Conservation (phyloP, 1,140 invertebrate genomes). For the Medauroidea extradentata region DNA sequence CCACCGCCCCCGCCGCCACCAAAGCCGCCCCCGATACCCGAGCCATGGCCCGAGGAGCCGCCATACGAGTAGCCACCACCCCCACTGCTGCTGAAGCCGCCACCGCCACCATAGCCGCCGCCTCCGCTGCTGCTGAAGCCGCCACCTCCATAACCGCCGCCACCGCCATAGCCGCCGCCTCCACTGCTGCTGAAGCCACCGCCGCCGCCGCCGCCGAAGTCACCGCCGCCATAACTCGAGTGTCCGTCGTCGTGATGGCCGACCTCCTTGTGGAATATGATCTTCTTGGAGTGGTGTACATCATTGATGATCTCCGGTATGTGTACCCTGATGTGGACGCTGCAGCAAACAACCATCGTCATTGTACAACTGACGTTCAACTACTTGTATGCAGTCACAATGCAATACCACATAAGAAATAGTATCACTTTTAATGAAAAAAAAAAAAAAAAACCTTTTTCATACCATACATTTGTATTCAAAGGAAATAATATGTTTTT, state of each 20-base stretch:
- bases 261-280: constrained; percentile 9
- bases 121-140: not conserved
- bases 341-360: not conserved
- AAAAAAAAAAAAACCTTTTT: no score
- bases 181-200: not conserved
- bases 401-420: not conserved
- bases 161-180: not conserved
- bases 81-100: not conserved
- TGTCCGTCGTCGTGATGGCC: constrained; percentile 1
- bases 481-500: no score
- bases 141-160: not conserved
- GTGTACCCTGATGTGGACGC: constrained; percentile 7
- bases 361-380: not conserved
- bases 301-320: constrained; percentile 5
- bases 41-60: not conserved
- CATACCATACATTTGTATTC: no score
- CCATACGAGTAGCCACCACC: no score
- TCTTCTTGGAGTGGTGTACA: constrained; percentile 6
- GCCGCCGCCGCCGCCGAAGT: not conserved
- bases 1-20: not conserved
- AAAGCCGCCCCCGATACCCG: not conserved
- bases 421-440: no score
- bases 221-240: not conserved
- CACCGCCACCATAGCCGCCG: not conserved
- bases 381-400: not conserved